A percentile compares a stretch with the other conserved stretches of the same genome.
phyloP scores from a whole-genome alignment of 1,140 invertebrate species.

The Caligus rogercresseyi region DNA sequence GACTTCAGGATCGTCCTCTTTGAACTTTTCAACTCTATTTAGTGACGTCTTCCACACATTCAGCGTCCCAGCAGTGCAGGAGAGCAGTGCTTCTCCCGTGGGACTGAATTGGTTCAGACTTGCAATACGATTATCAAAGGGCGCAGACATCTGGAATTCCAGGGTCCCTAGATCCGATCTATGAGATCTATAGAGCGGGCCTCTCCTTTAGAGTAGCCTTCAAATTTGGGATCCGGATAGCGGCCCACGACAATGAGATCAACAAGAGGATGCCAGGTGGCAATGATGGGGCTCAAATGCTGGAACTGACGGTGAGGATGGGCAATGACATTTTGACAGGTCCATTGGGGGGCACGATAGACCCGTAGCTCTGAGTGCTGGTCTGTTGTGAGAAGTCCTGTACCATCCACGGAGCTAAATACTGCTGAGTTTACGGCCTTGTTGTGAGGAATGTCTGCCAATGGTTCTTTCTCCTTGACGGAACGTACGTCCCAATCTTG shows the following conservation, averaged over 20 bases:
- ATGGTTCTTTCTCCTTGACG: constrained; percentile 25
- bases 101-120: constrained; percentile 27
- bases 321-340: constrained; percentile 26
- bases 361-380: constrained; percentile 28
- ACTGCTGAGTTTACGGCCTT: constrained; percentile 27
- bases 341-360: constrained; percentile 28
- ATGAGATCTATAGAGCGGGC: constrained; percentile 28
- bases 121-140: constrained; percentile 24
- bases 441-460: constrained; percentile 26
- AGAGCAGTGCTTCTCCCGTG: constrained; percentile 25
- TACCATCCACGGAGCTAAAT: constrained; percentile 25
- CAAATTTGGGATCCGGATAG: constrained; percentile 27
- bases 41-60: not conserved
- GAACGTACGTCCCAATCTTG: constrained; percentile 29
- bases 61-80: constrained; percentile 25
- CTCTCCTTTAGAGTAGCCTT: constrained; percentile 24
- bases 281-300: constrained; percentile 31
- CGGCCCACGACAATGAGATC: constrained; percentile 30
- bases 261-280: constrained; percentile 30
- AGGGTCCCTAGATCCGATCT: constrained; percentile 26
- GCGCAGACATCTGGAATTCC: constrained; percentile 25
- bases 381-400: constrained; percentile 30
- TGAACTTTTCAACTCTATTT: constrained; percentile 25
- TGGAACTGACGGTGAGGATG: constrained; percentile 32
- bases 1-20: constrained; percentile 22